Base-by-base conservation (phyloP, 2,113 vertebrate species). In the Solea solea region DNA sequence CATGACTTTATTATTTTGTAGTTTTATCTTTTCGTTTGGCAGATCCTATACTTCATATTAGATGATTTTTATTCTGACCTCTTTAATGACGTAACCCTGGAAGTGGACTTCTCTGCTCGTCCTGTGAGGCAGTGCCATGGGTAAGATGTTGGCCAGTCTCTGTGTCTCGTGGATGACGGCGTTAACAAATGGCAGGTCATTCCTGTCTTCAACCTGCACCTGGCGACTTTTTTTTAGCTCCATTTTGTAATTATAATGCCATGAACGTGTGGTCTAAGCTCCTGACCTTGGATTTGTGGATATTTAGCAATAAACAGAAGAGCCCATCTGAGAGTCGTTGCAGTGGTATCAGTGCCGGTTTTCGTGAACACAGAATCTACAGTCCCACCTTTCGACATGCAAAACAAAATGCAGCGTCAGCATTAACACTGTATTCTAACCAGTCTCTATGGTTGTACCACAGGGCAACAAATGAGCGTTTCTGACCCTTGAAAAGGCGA, bases 271-370 rank as follows among this genome's bases (percentile, higher is more conserved):
- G 21, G 21, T 34, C 34, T 34, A 34, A 34, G 5, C 34, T 12
- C 1, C 16, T 57, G 27, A 95, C 94, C 88, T 57, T 95, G 93
- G 57, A 93, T 86, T 3, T 92, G 63, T 12, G 93, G 91, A 49
- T 92, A 76, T 57, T 91, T 93, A 27, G 87, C 80, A 91, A 95
- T 87, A 0, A 84, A 8, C 55, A 94, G 54, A 4, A 95, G 64
- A 9, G n/a, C 81, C 86, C 91, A 94, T 57, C 89, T 71, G 7
- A 95, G 16, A 0, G 70, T 63, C 0, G 85, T 84, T 11, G 88
- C 54, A 0, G 90, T 93, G 0, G 91, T 92, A 13, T 92, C 86
- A 0, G 93, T 93, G 1, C 93, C 92, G 91, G n/a, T n/a, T n/a
- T n/a, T n/a, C n/a, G n/a, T n/a, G n/a, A n/a, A n/a, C n/a, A n/a